phyloP scores from a whole-genome alignment of 2,888 invertebrate genomes.

The Altica lythri region DNA sequence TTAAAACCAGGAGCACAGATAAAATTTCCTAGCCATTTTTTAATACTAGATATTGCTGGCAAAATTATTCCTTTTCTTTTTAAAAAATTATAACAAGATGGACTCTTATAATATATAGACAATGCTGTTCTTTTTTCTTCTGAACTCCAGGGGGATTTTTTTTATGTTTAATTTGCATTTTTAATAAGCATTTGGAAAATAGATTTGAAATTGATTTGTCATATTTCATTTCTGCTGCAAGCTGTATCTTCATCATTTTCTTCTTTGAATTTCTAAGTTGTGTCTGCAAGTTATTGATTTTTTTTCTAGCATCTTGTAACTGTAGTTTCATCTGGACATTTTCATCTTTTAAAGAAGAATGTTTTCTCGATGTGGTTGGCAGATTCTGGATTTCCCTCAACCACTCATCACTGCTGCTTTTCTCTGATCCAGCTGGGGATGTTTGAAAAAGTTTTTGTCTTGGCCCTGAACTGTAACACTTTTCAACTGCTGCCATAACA shows the following conservation, averaged over 20 bases:
- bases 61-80: background rate
- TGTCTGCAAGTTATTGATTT: background rate
- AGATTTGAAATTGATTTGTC: background rate
- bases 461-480: too few species aligned
- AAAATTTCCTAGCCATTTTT: background rate
- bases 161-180: background rate
- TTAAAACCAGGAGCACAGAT: background rate
- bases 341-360: background rate
- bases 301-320: too few species aligned
- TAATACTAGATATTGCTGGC: background rate
- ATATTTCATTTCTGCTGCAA: background rate
- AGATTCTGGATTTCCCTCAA: background rate
- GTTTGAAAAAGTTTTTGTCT: too few species aligned
- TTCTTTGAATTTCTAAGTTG: background rate
- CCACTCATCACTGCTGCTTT: background rate
- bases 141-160: background rate
- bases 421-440: too few species aligned
- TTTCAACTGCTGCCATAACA: too few species aligned
- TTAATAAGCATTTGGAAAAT: too few species aligned
- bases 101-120: background rate
- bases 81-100: background rate
- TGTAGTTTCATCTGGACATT: background rate
- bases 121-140: too few species aligned
- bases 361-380: background rate
- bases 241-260: background rate